Percentiles rank a stretch among this genome's conserved stretches.
phyloP scores from a whole-genome alignment of 2,797 vertebrate species.

The Poeciliopsis turneri region DNA sequence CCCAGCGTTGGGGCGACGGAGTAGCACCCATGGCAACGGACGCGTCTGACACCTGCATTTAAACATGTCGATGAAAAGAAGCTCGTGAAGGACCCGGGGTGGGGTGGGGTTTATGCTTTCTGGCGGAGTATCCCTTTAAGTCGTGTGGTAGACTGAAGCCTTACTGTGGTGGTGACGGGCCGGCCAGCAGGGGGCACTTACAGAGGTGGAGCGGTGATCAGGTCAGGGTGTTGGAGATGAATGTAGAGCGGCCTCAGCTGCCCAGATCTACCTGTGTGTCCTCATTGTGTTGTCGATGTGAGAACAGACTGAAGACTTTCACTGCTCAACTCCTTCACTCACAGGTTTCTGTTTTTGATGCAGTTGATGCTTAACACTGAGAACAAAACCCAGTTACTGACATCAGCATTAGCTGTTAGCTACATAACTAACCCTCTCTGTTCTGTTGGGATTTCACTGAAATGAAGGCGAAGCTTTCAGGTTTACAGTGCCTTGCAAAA shows the following conservation, averaged over 20 bases:
- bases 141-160: slow-evolving; percentile 42
- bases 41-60: slow-evolving; percentile 71
- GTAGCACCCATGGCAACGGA: slow-evolving; percentile 82
- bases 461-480: slow-evolving; percentile 2
- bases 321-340: not conserved
- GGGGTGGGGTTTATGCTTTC: not conserved
- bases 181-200: slow-evolving; percentile 25
- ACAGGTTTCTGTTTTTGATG: not conserved
- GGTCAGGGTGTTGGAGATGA: not conserved
- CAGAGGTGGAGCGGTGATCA: slow-evolving; percentile 11
- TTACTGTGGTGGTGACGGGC: slow-evolving; percentile 33
- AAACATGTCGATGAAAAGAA: not conserved
- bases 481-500: slow-evolving; percentile 5
- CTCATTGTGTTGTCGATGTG: slow-evolving; percentile 6
- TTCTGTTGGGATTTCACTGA: not conserved
- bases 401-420: slow-evolving; percentile 1
- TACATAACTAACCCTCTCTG: not conserved
- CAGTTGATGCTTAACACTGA: slow-evolving; percentile 5
- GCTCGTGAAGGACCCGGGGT: slow-evolving; percentile 4
- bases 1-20: slow-evolving; percentile 58
- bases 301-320: not conserved
- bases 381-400: not conserved
- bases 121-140: slow-evolving; percentile 43
- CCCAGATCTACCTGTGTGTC: slow-evolving; percentile 1
- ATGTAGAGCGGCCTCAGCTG: slow-evolving; percentile 8